Evolutionary conservation across 2,113 vertebrate species (phyloP), one percentile per base, ranked within the genome.

Genomic region (Onychostoma macrolepis): DNA sequence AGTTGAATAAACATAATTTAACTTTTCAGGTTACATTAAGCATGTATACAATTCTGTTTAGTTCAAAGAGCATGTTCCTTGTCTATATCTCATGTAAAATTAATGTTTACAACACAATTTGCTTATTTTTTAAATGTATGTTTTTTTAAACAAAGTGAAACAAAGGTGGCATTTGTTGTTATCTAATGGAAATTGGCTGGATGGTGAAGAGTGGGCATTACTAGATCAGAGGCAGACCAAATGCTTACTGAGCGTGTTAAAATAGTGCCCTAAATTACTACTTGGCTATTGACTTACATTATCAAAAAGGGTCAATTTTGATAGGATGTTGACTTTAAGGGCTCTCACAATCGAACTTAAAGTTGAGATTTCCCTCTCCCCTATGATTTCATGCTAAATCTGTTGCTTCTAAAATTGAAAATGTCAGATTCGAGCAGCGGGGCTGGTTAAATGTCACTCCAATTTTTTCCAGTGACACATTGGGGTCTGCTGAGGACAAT

Each of bases 381-480:
- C 33, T 56, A 9, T 45, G 12, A 33, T 41, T 53, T 67, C 38
- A 71, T 86, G 77, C 85, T 24, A 80, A 53, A 13, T 50, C 2
- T 79, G 13, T 41, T 80, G 33, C 41, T 86, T 15, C 13, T 58
- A 30, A 45, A 33, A 11, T 43, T 38, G 5, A 50, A 65, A 80
- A 80, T 45, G 58, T 56, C 48, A 72, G 11, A 56, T 72, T 86
- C 5, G 21, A 71, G 21, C 63, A 56, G 12, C 10, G 8, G 43
- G 76, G 13, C 56, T 36, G 74, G 33, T 38, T 19, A 86, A 71
- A 79, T 85, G 74, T 79, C 84, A 67, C 75, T 30, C 3, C 24
- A 28, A 53, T 28, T 69, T 7, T 69, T 61, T 36, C 41, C 45
- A 65, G 56, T 53, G 2, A 85, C 13, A 5, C 67, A 26, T 9